A percentile compares a stretch with the other conserved stretches of the same genome.
Conservation (phyloP, 2,888 invertebrate genomes). For the Parnassius mnemosyne region DNA sequence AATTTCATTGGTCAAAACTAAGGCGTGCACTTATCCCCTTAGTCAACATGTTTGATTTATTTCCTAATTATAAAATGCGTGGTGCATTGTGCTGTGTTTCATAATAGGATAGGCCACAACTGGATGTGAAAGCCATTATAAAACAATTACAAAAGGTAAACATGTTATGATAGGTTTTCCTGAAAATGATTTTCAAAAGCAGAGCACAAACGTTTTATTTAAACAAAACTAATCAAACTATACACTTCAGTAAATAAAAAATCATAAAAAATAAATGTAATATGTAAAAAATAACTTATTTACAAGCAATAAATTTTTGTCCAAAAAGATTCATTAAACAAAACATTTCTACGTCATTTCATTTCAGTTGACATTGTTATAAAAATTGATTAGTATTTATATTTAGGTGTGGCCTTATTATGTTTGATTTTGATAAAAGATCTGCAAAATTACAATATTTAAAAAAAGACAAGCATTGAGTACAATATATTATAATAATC, state of each 20-base stretch:
- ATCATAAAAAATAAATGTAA: conserved; percentile 65
- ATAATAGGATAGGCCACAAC: too few species aligned
- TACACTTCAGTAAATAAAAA: conserved; percentile 55
- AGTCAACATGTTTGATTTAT: too few species aligned
- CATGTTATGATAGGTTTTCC: not conserved
- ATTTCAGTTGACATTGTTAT: not conserved
- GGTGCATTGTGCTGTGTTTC: too few species aligned
- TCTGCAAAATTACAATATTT: conserved; percentile 10
- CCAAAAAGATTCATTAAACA: conserved; percentile 21
- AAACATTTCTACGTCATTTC: conserved; percentile 8
- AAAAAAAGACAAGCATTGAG: conserved; percentile 8
- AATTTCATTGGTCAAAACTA: too few species aligned
- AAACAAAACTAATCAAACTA: conserved; percentile 51
- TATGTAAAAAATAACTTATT: conserved; percentile 69
- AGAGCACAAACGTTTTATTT: conserved; percentile 41
- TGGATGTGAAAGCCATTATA: too few species aligned
- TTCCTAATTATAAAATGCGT: too few species aligned
- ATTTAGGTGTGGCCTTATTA: not conserved
- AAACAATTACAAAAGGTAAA: too few species aligned
- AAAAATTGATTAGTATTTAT: not conserved
- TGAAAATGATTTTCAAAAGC: conserved; percentile 29
- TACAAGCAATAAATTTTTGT: conserved; percentile 53
- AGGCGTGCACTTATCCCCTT: too few species aligned
- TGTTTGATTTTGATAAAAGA: conserved; percentile 9
- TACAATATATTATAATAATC: not conserved